A percentile compares a stretch with the other conserved stretches of the same genome.
Evolutionary conservation across 2,113 vertebrate species (phyloP).

Genomic region (Talpa occidentalis): DNA sequence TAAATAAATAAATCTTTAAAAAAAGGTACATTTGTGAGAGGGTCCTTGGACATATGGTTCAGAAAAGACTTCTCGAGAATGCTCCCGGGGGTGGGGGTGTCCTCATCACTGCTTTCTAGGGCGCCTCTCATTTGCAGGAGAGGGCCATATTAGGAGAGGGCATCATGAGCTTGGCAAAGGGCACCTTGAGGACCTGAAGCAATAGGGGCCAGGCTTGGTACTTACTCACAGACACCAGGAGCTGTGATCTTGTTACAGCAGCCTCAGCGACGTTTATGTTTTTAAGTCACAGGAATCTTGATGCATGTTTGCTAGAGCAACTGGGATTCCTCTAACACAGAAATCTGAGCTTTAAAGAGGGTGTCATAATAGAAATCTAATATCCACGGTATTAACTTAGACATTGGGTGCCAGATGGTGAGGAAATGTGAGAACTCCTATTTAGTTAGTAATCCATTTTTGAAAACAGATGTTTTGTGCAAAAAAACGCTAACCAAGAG

Average conservation of each 20-base stretch:
- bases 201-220: background rate
- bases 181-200: background rate
- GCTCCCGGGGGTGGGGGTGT: background rate
- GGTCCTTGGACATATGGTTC: background rate
- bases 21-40: background rate
- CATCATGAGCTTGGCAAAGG: background rate
- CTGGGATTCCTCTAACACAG: background rate
- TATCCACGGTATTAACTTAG: background rate
- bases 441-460: background rate
- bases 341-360: background rate
- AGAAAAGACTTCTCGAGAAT: background rate
- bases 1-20: no score
- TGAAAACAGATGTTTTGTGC: background rate
- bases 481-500: background rate
- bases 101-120: background rate
- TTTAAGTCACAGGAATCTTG: background rate
- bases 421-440: background rate
- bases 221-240: background rate
- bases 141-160: no score
- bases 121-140: background rate
- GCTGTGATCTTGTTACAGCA: background rate
- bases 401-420: background rate
- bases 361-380: background rate
- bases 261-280: background rate
- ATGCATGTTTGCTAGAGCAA: background rate